Base-by-base conservation (phyloP, 2,888 invertebrate genomes). In the Lysandra bellargus region DNA sequence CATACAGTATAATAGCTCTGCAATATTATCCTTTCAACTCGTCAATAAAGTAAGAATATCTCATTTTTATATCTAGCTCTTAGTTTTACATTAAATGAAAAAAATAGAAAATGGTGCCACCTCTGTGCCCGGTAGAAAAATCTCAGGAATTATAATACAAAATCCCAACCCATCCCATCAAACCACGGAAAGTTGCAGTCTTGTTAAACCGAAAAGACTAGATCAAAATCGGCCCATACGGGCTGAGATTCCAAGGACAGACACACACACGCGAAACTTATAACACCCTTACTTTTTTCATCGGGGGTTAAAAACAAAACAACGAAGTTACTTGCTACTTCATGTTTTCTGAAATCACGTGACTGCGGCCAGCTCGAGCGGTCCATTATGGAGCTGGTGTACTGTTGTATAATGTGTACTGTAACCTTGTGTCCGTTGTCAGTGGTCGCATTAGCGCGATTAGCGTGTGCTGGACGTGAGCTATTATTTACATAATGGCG, bases 401-500 rank as follows among this genome's bases (percentile, higher is more conserved):
- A 57, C 57, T 57, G 57, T 57, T 57, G 17, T 57, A 57, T 57
- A 4, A 17, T 69, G 57, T 57, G 73, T 57, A 37, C 57, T 33
- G 74, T 74, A 40, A 72, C 73, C 60, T 79, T 57, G 79, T 74
- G 40, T 78, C 79, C 78, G 81, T 81, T 82, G 82, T 82, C 49
- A 75, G 75, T 49, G 83, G 84, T 83, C 82, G 84, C 84, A 85
- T 88, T 88, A 87, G 85, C 86, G 78, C 84, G 83, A 88, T 88
- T 87, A 88, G 84, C 85, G 81, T 82, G 82, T 80, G 77, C 81
- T 81, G 82, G 83, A 84, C 83, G 84, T 84, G 84, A 84, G 86
- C 87, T 86, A 86, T 87, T 85, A 87, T 89, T 90, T 89, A 87
- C 89, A 88, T 88, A 89, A 89, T 85, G 87, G 86, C 84, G 84